Percentiles rank a stretch among this genome's conserved stretches.
These are phyloP conservation scores for Agrotis clavis DNA, from an alignment of 2,888 invertebrate species.

Conservation along the genomic window DNA sequence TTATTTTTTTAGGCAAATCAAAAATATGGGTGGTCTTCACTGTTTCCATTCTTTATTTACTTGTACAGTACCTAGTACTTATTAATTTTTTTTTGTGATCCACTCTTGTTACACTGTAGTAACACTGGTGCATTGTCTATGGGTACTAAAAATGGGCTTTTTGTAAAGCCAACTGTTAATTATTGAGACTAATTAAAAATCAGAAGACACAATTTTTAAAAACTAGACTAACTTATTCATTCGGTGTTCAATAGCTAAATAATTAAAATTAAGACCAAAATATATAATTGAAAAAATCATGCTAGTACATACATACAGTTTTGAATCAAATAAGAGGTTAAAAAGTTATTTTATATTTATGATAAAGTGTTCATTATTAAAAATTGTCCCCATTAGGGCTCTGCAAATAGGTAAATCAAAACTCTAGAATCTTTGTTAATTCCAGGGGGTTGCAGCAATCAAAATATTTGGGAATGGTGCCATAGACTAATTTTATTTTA, in stretches of 20 bases:
- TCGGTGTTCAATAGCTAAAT: conserved; percentile 35
- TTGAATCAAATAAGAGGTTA: conserved; percentile 4
- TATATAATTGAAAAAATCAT: not conserved
- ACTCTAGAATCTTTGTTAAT: not conserved
- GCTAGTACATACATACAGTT: conserved; percentile 3
- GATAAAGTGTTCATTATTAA: conserved; percentile 13
- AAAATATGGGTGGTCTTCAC: conserved; percentile 5
- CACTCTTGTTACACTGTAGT: conserved; percentile 45
- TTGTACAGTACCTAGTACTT: not conserved
- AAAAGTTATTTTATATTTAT: conserved; percentile 12
- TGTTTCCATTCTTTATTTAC: conserved; percentile 8
- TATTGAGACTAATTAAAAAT: conserved; percentile 2
- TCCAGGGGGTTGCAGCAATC: conserved; percentile 11
- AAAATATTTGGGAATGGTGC: conserved; percentile 33
- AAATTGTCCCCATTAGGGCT: not conserved
- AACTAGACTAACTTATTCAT: conserved; percentile 1
- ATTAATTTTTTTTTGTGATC: conserved; percentile 20
- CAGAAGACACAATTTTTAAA: not conserved
- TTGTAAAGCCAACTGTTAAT: not conserved
- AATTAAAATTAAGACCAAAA: conserved; percentile 19
- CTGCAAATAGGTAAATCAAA: not conserved
- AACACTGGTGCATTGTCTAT: conserved; percentile 18
- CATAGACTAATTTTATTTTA: conserved; percentile 40
- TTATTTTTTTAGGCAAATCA: not conserved
- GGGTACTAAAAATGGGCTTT: not conserved